Conservation (phyloP, 1,140 invertebrate species). For the Meloidogyne exigua region DNA sequence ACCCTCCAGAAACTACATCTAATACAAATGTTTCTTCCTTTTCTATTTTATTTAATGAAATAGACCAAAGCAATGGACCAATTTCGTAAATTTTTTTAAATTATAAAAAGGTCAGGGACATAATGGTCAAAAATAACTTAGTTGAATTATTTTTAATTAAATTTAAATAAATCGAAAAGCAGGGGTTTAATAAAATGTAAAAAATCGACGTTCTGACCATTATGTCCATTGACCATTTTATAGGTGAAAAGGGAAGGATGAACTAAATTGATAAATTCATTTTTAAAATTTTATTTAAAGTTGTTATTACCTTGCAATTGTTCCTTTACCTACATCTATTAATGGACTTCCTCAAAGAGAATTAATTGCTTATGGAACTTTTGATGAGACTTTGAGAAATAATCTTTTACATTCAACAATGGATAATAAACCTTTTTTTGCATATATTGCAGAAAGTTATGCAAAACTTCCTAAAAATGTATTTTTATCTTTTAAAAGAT, state of each 20-base stretch:
- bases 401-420: slow-evolving; percentile 46
- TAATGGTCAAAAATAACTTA: no score
- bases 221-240: no score
- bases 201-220: no score
- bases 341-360: slow-evolving; percentile 45
- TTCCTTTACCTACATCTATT: slow-evolving; percentile 56
- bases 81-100: slow-evolving; percentile 44
- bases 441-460: slow-evolving; percentile 62
- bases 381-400: slow-evolving; percentile 53
- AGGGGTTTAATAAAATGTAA: no score
- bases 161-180: no score
- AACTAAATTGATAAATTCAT: no score
- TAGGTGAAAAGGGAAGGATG: no score
- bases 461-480: slow-evolving; percentile 45
- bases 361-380: slow-evolving; percentile 42
- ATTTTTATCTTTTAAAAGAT: background rate
- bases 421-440: slow-evolving; percentile 51
- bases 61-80: slow-evolving; percentile 59
- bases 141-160: no score
- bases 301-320: slow-evolving; percentile 61
- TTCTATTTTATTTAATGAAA: slow-evolving; percentile 46
- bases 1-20: slow-evolving; percentile 37
- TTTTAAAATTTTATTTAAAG: slow-evolving; percentile 30
- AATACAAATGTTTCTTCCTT: slow-evolving; percentile 54
- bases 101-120: no score